phyloP scores from a whole-genome alignment of 2,888 invertebrate species.

The Xanthorhoe spadicearia region DNA sequence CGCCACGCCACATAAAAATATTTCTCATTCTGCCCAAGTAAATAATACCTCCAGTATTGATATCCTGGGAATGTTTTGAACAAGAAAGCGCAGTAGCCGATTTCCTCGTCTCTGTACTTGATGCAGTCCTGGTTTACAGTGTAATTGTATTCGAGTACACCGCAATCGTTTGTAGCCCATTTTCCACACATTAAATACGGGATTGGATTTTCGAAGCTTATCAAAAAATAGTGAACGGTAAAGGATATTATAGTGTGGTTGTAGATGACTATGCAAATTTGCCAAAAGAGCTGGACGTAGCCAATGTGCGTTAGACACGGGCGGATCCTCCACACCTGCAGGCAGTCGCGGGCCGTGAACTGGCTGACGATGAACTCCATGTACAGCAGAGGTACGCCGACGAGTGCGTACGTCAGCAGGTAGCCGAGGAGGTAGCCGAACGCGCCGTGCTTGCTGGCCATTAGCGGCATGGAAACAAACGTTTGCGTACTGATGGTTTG shows the following conservation, averaged over 20 bases:
- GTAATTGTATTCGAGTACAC: conserved; percentile 61
- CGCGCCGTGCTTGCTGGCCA: conserved; percentile 57
- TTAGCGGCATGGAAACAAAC: conserved; percentile 53
- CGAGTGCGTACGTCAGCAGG: conserved; percentile 49
- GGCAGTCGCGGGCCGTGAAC: conserved; percentile 70
- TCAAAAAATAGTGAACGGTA: conserved; percentile 68
- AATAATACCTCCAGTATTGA: conserved; percentile 66
- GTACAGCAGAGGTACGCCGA: conserved; percentile 72
- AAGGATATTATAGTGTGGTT: conserved; percentile 63
- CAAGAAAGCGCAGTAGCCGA: conserved; percentile 56
- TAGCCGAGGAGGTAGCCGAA: conserved; percentile 56
- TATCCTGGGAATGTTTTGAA: conserved; percentile 67
- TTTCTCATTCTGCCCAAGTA: conserved; percentile 43
- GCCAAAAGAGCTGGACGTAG: conserved; percentile 63
- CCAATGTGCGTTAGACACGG: conserved; percentile 68
- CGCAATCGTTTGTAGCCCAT: conserved; percentile 61
- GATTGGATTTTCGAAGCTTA: conserved; percentile 70
- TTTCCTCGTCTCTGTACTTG: conserved; percentile 41
- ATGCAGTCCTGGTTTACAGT: conserved; percentile 69
- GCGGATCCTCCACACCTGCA: conserved; percentile 68
- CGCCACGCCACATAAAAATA: conserved; percentile 63
- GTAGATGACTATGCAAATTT: conserved; percentile 54
- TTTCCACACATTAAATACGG: conserved; percentile 68
- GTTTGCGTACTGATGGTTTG: conserved; percentile 57
- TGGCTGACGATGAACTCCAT: conserved; percentile 73